Evolutionary conservation across 2,797 vertebrate genomes (phyloP).

Genomic region (Characodon lateralis): DNA sequence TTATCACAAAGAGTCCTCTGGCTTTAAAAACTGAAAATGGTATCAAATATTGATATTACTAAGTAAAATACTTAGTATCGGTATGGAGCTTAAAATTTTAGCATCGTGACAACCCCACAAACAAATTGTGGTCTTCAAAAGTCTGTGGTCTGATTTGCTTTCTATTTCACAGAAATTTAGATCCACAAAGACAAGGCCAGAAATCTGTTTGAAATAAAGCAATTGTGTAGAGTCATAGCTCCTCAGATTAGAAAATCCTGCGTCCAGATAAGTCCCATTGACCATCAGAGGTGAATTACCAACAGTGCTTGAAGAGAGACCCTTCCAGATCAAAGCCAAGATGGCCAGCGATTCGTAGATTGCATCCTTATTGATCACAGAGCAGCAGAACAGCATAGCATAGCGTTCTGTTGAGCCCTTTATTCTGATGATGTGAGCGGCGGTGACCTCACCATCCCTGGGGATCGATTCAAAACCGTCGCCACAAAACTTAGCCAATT

Average conservation of each 20-base stretch:
- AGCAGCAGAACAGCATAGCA: constrained; percentile 31
- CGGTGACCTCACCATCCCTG: constrained; percentile 79
- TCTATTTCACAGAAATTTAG: not conserved
- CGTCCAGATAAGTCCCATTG: not conserved
- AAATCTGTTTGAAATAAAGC: no score
- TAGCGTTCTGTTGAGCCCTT: constrained; percentile 47
- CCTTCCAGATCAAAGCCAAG: constrained; percentile 15
- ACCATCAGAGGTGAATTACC: constrained; percentile 14
- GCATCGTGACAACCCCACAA: not conserved
- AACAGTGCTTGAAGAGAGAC: constrained; percentile 42
- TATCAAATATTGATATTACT: not conserved
- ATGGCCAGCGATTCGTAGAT: constrained; percentile 24
- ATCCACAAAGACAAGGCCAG: no score
- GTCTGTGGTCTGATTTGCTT: not conserved
- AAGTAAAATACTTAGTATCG: not conserved
- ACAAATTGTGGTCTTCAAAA: not conserved
- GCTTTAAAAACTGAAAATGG: not conserved
- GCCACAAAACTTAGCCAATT: constrained; percentile 82
- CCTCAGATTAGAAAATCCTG: not conserved
- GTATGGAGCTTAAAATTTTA: not conserved
- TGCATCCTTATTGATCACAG: constrained; percentile 66
- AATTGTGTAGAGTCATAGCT: no score
- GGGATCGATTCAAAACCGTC: constrained; percentile 81
- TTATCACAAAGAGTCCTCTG: no score
- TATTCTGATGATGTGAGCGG: constrained; percentile 76